Evolutionary conservation across 2,797 vertebrate genomes (phyloP), one percentile per base, ranked within the genome.

Genomic region (Phoeniculus purpureus): DNA sequence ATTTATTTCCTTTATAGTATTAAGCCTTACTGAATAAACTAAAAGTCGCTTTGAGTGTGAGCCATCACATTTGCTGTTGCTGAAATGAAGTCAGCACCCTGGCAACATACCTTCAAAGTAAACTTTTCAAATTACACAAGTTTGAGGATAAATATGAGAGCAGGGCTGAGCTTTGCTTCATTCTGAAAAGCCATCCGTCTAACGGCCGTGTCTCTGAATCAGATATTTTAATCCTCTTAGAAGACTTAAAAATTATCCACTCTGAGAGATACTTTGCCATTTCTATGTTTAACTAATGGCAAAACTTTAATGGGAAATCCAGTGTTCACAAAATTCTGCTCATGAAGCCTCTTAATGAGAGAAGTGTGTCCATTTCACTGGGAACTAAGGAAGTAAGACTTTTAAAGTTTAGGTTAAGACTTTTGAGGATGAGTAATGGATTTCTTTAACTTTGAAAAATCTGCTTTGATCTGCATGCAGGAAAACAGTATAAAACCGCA

Each of bases 221-320:
- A 87, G 92, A 67, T 92, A 85, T 86, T 94, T 92, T 96, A 95
- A 94, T 89, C 95, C 84, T 94, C 93, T 96, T 92, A 94, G 81
- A 81, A 90, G 92, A 87, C 65, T 93, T 95, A 58, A 90, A 40
- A 94, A 79, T 80, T 23, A 94, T 93, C 83, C 76, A 94, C 54
- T 90, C 81, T 67, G 31, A 90, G 75, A 90, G 84, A 76, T 80
- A 70, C 54, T 81, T n/a, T 93, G 52, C 75, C 27, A 90, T 80
- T 93, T 94, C 90, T 89, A 31, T 84, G 86, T 94, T 80, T 94
- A 91, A 94, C 56, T 73, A 88, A 60, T 50, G 68, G 60, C 43
- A 88, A 82, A 84, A 82, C 7, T 82, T 80, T 70, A 81, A 82
- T 56, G 48, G 37, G 29, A 94, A 94, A 74, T 68, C 76, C 6